Evolutionary conservation across 64 coral and sea anemone species (phyloP).

Genomic region (Stylophora pistillata): DNA sequence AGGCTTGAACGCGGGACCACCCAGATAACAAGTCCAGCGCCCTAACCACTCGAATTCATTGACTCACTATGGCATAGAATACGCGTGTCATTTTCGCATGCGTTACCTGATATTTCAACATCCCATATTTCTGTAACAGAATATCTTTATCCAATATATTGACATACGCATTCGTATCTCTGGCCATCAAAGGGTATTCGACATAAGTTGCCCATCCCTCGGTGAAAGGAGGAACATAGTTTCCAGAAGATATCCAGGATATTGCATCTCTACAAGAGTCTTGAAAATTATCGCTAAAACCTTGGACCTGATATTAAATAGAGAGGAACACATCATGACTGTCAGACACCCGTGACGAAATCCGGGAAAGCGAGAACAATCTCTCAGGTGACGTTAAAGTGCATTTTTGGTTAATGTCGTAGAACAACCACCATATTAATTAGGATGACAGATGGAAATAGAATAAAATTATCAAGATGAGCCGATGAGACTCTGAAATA

Average conservation of each 20-base stretch:
- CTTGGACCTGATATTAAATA: constrained; percentile 6
- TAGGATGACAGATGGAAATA: too few species aligned
- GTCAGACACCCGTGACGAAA: too few species aligned
- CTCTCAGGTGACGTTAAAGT: too few species aligned
- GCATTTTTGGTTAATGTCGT: too few species aligned
- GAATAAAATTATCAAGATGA: too few species aligned
- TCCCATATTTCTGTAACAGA: constrained; percentile 55
- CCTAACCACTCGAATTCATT: too few species aligned
- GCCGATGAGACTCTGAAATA: too few species aligned
- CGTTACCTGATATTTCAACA: constrained; percentile 64
- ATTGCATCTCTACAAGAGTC: constrained; percentile 2
- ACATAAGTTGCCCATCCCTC: constrained; percentile 67
- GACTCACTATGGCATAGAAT: not conserved
- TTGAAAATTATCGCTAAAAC: constrained; percentile 8
- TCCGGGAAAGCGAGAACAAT: too few species aligned
- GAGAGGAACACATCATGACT: too few species aligned
- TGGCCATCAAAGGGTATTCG: constrained; percentile 35
- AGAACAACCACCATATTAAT: too few species aligned
- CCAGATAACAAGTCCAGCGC: too few species aligned
- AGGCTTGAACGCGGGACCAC: too few species aligned
- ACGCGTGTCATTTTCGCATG: not conserved
- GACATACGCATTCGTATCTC: constrained; percentile 37
- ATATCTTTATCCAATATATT: constrained; percentile 9
- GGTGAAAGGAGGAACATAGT: constrained; percentile 39
- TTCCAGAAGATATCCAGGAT: constrained; percentile 12